Evolutionary conservation across 2,113 vertebrate species (phyloP).

Genomic region (Axis porcinus): DNA sequence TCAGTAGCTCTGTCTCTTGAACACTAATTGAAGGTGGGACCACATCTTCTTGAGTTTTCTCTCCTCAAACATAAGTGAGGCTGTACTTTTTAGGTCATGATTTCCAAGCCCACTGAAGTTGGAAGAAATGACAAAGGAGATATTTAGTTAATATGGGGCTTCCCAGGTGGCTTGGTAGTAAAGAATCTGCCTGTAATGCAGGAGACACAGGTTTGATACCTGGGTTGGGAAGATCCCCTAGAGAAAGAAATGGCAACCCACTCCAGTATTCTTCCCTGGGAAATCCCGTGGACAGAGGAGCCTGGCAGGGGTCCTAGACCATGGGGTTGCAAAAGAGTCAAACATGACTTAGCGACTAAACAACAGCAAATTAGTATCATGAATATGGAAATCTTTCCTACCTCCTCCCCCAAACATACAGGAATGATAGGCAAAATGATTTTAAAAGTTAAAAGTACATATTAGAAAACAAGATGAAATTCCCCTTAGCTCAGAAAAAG

Average conservation of each 20-base stretch:
- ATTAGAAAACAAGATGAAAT: neutral
- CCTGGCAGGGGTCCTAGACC: neutral
- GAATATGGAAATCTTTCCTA: neutral
- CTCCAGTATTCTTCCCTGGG: neutral
- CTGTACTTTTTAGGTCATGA: no score
- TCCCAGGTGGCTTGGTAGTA: neutral
- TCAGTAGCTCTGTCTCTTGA: neutral
- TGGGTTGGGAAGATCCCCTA: neutral
- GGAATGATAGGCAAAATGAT: no score
- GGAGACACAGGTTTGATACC: neutral
- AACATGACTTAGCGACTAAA: neutral
- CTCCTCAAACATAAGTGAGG: neutral
- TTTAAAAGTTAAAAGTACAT: neutral
- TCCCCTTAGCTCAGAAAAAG: neutral
- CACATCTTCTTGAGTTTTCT: neutral
- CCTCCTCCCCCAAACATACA: neutral
- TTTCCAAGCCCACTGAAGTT: neutral
- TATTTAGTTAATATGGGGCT: neutral
- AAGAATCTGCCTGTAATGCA: neutral
- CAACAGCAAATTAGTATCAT: neutral
- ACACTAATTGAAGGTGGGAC: neutral
- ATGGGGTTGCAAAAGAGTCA: neutral
- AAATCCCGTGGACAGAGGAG: neutral
- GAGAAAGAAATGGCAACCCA: neutral
- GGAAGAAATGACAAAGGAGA: neutral